These are phyloP conservation scores for Sardinella longiceps DNA, from an alignment of 2,797 vertebrate genomes.

Conservation along the genomic window DNA sequence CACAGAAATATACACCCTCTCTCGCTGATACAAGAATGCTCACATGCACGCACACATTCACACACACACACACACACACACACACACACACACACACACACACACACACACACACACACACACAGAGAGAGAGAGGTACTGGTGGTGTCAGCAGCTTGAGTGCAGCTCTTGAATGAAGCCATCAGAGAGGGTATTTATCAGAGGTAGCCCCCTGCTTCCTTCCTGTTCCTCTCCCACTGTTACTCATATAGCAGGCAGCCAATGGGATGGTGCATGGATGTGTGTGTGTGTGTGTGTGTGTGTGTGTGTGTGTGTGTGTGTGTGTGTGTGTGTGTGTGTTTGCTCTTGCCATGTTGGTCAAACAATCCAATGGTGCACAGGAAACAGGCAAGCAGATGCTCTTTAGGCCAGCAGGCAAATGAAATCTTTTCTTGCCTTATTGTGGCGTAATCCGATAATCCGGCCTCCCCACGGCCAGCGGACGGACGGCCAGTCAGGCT, in stretches of 20 bases:
- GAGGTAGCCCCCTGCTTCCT: not conserved
- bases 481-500: conserved; percentile 50
- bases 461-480: conserved; percentile 55
- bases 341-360: no score
- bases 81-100: no score
- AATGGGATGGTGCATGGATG: no score
- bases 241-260: not conserved
- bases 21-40: no score
- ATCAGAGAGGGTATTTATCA: not conserved
- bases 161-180: not conserved
- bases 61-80: no score
- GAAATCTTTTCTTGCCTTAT: conserved; percentile 47
- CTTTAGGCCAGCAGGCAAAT: conserved; percentile 39
- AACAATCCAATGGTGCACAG: not conserved
- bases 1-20: no score
- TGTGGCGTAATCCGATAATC: conserved; percentile 68
- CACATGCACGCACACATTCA: no score
- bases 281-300: no score
- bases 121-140: no score
- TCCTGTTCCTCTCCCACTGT: not conserved
- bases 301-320: no score
- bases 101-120: no score
- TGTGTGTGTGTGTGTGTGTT: no score
- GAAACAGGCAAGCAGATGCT: conserved; percentile 24
- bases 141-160: not conserved